Evolutionary conservation across 2,888 invertebrate species (phyloP), one percentile per base, ranked within the genome.

Genomic region (Antheraea assamensis): DNA sequence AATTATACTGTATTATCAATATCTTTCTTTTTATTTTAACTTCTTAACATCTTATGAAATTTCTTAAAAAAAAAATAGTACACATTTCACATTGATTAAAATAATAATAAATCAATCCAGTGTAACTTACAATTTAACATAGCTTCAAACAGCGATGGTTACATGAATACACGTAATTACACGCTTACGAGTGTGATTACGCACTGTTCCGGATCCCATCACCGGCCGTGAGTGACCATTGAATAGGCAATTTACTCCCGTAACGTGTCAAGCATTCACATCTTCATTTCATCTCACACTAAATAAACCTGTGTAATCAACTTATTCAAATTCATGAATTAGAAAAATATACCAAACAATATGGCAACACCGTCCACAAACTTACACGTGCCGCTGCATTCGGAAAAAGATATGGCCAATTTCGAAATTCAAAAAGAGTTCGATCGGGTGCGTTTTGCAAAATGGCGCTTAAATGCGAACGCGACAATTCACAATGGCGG

Each of bases 211-310:
- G 81, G 79, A 76, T 78, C 77, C 78, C 78, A 78, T 78, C 77
- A 82, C 81, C 82, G 78, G 76, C 78, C 77, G 77, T 76, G 77
- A 79, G 77, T 80, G 78, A 81, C 75, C 70, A 31, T 73, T 90
- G 87, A 92, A 92, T 91, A 87, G 87, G 82, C 87, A 90, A 91
- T 91, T 91, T 89, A 90, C 85, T 83, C 82, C 84, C 83, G 83
- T 80, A 72, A 52, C 61, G 76, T 76, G 76, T 78, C 68, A 68
- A 35, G 10, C n/a, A 78, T 78, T 75, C 52, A 71, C 35, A 79
- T 83, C 86, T 85, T 82, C 80, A 83, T 87, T 79, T 82, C 80
- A 82, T 87, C 79, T 78, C 75, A 76, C 64, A 66, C 78, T 76
- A 80, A 80, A 83, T 84, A 84, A 83, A 78, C 83, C 79, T 79